Evolutionary conservation across 2,797 vertebrate genomes (phyloP), one percentile per base, ranked within the genome.

Genomic region (Discoglossus pictus): DNA sequence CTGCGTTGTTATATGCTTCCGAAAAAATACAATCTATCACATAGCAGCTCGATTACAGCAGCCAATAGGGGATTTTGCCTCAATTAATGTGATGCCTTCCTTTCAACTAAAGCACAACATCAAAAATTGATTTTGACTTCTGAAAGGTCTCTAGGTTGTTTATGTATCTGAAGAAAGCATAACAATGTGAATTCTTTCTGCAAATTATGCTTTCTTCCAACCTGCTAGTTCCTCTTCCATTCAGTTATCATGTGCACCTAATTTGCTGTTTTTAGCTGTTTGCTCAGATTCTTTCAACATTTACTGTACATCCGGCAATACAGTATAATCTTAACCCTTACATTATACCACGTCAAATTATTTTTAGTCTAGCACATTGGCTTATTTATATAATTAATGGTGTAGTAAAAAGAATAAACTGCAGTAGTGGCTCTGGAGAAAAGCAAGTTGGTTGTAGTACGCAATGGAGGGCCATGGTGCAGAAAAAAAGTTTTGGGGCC

Each of bases 1-100:
- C 40, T 15, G 13, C 18, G 6, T 25, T 43, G 47, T 43, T 60
- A 40, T 52, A 18, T 68, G 46, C 8, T 52, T 55, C 55, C 52
- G 55, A 61, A 59, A 34, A 38, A 25, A 12, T n/a, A n/a, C n/a
- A 67, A 43, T 58, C 13, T 60, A 67, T 61, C 65, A 68, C 47
- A 52, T 44, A 52, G 42, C 47, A 61, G 38, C 38, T 59, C 54
- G 1, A 27, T 68, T 51, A 50, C 46, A 43, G 24, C 1, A 25
- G 55, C 24, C 55, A 20, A 34, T 52, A n/a, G 55, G 24, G 65
- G 38, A 60, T 68, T 61, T 38, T 25, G 38, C 55, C 25, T 60
- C 38, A 59, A 59, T 68, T 60, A 52, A 52, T 48, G 39, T 44
- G 56, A 60, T 68, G 55, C 51, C 50, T 60, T 40, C 56, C 15